Percentiles rank a stretch among this genome's conserved stretches.
phyloP scores from a whole-genome alignment of 2,797 vertebrate species.

The Lepidocolaptes lacrymiger region DNA sequence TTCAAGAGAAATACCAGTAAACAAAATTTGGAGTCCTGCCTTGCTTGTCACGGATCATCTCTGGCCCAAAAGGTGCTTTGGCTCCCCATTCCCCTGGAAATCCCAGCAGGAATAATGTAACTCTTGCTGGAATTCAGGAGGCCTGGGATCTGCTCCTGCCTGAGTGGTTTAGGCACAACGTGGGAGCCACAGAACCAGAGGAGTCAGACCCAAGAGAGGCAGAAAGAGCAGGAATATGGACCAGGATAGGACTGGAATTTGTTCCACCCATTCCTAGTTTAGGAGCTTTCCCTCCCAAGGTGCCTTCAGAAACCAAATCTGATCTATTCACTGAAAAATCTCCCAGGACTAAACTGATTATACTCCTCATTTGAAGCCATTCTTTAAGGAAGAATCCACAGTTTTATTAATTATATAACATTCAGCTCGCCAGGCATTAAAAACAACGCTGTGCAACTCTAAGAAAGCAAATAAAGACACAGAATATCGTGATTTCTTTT shows the following conservation, averaged over 20 bases:
- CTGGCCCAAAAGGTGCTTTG: neutral
- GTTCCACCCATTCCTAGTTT: neutral
- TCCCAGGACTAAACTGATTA: neutral
- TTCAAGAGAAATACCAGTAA: neutral
- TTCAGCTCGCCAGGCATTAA: neutral
- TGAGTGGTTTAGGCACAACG: fast-evolving
- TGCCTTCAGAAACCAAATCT: neutral
- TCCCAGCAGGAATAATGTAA: neutral
- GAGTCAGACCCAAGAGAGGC: neutral
- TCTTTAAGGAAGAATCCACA: neutral
- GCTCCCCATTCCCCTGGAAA: neutral
- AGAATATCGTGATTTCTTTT: neutral
- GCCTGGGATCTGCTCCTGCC: neutral
- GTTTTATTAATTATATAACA: neutral
- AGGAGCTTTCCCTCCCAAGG: neutral
- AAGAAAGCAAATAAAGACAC: neutral
- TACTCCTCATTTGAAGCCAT: neutral
- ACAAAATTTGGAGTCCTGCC: neutral
- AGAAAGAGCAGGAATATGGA: fast-evolving
- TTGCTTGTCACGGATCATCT: neutral
- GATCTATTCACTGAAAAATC: neutral
- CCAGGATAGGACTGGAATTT: neutral
- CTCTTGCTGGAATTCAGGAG: neutral
- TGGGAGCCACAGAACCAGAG: fast-evolving
- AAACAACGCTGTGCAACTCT: neutral